A percentile compares a stretch with the other conserved stretches of the same genome.
Evolutionary conservation across 2,888 invertebrate species (phyloP).

Genomic region (Diaperis boleti): DNA sequence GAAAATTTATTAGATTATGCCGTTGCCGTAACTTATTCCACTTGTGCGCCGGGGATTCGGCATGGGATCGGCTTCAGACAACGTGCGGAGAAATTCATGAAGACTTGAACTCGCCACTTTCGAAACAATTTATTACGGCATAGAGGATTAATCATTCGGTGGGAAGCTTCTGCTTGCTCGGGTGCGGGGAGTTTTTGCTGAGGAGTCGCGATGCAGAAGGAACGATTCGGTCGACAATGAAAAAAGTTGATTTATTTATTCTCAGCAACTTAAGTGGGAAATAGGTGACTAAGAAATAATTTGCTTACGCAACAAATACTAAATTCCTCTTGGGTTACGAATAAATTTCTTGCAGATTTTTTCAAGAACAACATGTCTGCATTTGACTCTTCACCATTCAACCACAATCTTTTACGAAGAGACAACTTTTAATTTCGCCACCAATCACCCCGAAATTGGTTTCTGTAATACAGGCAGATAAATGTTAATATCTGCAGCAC

Average conservation of each 20-base stretch:
- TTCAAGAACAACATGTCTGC: no score
- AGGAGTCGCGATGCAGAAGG: no score
- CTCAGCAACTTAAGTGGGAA: no score
- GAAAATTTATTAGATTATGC: slow-evolving; percentile 44
- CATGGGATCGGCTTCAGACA: slow-evolving; percentile 26
- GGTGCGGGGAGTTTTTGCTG: slow-evolving; percentile 2
- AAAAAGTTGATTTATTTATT: no score
- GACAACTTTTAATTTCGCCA: slow-evolving; percentile 53
- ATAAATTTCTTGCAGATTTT: no score
- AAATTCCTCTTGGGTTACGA: no score
- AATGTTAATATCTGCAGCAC: slow-evolving; percentile 55
- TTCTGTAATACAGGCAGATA: slow-evolving; percentile 58
- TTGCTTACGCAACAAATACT: no score
- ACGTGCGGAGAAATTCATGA: slow-evolving; percentile 21
- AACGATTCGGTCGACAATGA: no score
- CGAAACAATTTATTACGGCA: slow-evolving; percentile 25
- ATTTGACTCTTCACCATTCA: no score
- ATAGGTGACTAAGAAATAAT: no score
- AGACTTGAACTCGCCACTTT: slow-evolving; percentile 19
- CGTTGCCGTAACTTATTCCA: slow-evolving; percentile 35
- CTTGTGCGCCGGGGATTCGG: slow-evolving; percentile 12
- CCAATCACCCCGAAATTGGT: slow-evolving; percentile 55
- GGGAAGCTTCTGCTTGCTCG: neutral
- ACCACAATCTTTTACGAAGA: slow-evolving; percentile 37
- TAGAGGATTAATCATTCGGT: slow-evolving; percentile 19